Evolutionary conservation across 2,113 vertebrate genomes (phyloP), one percentile per base, ranked within the genome.

Genomic region (Colius striatus): DNA sequence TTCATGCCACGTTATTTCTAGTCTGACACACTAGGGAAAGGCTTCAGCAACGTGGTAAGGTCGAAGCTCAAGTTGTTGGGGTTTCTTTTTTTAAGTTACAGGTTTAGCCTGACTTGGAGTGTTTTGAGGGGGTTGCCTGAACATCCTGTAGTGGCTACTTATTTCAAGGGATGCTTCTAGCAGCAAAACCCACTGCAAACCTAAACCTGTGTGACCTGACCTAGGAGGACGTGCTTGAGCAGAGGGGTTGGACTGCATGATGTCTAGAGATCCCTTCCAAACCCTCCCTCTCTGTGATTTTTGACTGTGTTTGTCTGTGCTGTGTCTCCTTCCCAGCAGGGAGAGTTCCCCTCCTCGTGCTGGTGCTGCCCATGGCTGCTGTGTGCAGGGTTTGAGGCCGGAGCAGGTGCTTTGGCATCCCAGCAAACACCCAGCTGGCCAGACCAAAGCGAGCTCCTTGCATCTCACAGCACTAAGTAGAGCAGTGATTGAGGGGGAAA

Each of bases 381-480:
- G 0, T 11, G 58, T 32, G 45, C 2, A 9, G 15, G 6, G 20
- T 61, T 48, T 22, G 84, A 50, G 51, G 62, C 23, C 4, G 2
- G 34, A 53, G 63, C 57, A 47, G 34, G 53, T 5, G 4, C 36
- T 77, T 61, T 48, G 74, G 65, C 14, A 2, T 48, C 36, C 34
- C 43, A 36, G 57, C 45, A 54, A 45, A 51, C 38, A 16, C 21
- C 5, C 3, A 38, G 57, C 85, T 63, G 66, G 17, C 62, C 32
- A 12, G 74, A 57, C 4, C 57, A 74, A 30, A 80, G 50, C 58
- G 50, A 86, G 54, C 41, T 82, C 6, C 2, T 74, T 63, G 70
- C 29, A 41, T 55, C 51, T 76, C 1, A 2, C 67, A 30, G 67
- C 2, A 0, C 45, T 50, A 30, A 34, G 55, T 3, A 50, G 26